Conservation (phyloP, 2,797 vertebrate species). For the Ispidina picta region DNA sequence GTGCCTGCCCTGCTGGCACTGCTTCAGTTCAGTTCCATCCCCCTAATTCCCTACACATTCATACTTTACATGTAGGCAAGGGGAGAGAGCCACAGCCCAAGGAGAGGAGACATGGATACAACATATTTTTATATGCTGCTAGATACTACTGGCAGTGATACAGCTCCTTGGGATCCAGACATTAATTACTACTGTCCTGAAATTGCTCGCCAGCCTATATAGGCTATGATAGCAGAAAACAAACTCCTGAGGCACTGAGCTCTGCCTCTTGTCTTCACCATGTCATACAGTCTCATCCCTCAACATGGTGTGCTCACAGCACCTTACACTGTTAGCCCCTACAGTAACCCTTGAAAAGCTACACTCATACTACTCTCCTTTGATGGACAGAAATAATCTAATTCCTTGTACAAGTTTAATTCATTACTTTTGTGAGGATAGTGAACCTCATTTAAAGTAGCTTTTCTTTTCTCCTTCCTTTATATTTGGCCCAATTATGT, state of each 20-base stretch:
- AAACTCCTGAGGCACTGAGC: background rate
- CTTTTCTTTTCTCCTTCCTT: background rate
- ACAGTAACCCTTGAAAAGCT: background rate
- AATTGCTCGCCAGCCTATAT: background rate
- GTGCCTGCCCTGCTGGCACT: background rate
- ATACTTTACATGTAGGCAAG: background rate
- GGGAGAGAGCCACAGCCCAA: background rate
- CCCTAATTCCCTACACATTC: background rate
- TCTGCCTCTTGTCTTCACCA: background rate
- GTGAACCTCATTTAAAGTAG: background rate
- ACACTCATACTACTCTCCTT: background rate
- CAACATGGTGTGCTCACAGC: rapidly evolving
- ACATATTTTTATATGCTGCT: background rate
- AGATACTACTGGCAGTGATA: background rate
- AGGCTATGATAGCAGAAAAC: background rate
- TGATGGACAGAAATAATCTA: background rate
- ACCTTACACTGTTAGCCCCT: background rate
- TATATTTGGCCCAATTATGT: background rate
- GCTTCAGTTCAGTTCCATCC: background rate
- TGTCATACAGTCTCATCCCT: background rate
- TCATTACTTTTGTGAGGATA: background rate
- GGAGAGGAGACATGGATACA: background rate
- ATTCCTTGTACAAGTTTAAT: background rate
- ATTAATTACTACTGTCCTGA: background rate
- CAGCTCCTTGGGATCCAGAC: background rate